Conservation (phyloP, 2,797 vertebrate genomes). For the Sylvilagus floridanus region DNA sequence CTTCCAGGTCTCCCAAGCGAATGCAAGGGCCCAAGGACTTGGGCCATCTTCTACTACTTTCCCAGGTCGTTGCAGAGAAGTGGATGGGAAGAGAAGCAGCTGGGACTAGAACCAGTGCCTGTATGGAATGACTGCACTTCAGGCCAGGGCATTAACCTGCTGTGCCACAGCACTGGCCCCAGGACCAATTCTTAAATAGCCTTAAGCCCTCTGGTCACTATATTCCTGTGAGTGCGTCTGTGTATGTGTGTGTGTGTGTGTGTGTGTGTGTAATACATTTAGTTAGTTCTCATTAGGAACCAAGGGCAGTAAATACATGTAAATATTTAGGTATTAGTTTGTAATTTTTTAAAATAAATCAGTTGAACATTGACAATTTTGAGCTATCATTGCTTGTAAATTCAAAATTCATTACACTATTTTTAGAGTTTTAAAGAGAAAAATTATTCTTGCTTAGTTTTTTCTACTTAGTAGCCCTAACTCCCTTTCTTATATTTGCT, state of each 20-base stretch:
- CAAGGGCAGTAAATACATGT: slow-evolving; percentile 61
- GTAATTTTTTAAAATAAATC: slow-evolving; percentile 72
- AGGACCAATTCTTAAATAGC: slow-evolving; percentile 80
- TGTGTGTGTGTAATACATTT: not conserved
- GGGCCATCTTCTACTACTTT: too few species aligned
- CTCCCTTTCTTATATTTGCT: not conserved
- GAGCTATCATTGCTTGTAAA: slow-evolving; percentile 34
- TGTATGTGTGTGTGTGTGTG: too few species aligned
- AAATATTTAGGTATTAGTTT: slow-evolving; percentile 73
- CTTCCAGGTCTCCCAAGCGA: too few species aligned
- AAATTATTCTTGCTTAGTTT: not conserved
- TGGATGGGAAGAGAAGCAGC: too few species aligned
- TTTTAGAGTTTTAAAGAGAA: not conserved
- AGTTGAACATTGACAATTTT: slow-evolving; percentile 72
- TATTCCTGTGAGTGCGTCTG: not conserved
- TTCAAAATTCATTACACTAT: slow-evolving; percentile 23
- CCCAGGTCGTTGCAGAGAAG: too few species aligned
- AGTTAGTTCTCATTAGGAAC: slow-evolving; percentile 76
- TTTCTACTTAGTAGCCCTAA: not conserved
- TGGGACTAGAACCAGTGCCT: too few species aligned
- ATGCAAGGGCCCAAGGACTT: too few species aligned
- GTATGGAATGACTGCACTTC: too few species aligned
- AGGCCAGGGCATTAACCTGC: too few species aligned
- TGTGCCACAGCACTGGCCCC: too few species aligned
- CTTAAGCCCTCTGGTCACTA: slow-evolving; percentile 79